Conservation (phyloP, 2,797 vertebrate species). For the Loris lydekkerianus region DNA sequence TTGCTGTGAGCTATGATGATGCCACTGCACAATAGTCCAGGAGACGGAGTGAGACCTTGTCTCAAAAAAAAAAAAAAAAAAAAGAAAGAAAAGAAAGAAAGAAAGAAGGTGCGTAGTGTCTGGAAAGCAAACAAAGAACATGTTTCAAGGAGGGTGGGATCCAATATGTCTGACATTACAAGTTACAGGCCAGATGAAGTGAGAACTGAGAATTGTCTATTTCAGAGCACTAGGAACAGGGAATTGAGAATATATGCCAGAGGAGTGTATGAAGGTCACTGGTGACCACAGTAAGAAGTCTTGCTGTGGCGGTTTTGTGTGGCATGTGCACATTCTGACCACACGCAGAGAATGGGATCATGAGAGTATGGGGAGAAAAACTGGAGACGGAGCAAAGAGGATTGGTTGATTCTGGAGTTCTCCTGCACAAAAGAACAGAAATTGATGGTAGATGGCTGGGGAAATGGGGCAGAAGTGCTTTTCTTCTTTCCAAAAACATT, state of each 20-base stretch:
- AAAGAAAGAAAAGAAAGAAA: neutral
- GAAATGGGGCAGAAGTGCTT: neutral
- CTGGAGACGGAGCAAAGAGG: neutral
- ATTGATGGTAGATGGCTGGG: neutral
- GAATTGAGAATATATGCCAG: too few species aligned
- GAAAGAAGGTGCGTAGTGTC: neutral
- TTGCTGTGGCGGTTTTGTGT: neutral
- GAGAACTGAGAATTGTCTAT: neutral
- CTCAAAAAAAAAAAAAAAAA: neutral
- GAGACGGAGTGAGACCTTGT: neutral
- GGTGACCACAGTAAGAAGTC: neutral
- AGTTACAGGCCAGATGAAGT: neutral
- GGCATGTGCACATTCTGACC: neutral
- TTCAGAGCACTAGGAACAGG: neutral
- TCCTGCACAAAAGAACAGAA: neutral
- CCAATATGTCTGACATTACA: neutral
- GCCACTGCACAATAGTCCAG: neutral
- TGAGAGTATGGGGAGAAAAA: neutral
- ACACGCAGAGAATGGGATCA: neutral
- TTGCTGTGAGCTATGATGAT: neutral
- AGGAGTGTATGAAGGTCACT: neutral
- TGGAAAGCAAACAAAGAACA: neutral
- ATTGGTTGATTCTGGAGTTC: neutral
- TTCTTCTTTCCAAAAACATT: neutral
- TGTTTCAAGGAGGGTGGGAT: neutral